These are phyloP conservation scores for Dendronephthya gigantea DNA, from an alignment of 64 coral and sea anemone species.

Conservation along the genomic window DNA sequence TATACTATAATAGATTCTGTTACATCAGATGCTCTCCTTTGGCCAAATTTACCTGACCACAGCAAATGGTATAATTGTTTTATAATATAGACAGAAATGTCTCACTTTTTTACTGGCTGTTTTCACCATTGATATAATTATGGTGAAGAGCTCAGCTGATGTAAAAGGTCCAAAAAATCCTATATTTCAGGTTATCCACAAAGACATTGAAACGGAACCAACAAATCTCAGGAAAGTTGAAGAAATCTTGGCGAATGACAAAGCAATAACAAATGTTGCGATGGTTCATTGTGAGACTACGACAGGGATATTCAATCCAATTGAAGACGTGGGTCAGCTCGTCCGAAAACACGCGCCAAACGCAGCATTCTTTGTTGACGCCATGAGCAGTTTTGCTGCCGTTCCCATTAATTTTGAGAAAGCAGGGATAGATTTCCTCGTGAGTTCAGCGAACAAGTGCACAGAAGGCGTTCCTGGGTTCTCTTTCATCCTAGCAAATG, in stretches of 20 bases:
- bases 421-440: constrained; percentile 68
- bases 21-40: no score
- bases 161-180: no score
- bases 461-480: constrained; percentile 97
- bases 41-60: no score
- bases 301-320: constrained; percentile 84
- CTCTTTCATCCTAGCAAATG: constrained; percentile 72
- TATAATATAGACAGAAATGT: no score
- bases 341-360: constrained; percentile 57
- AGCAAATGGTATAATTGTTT: no score
- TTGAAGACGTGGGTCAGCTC: constrained; percentile 55
- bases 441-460: constrained; percentile 96
- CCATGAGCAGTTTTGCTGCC: constrained; percentile 99
- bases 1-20: no score
- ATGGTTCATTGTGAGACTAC: constrained; percentile 97
- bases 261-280: constrained; percentile 55
- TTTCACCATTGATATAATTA: no score
- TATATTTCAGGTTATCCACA: constrained; percentile 43
- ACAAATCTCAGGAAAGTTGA: constrained; percentile 60
- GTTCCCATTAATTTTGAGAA: constrained; percentile 70
- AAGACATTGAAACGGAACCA: constrained; percentile 55
- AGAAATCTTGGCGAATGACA: constrained; percentile 42
- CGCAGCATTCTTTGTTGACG: constrained; percentile 93
- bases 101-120: no score
- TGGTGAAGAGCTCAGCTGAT: no score